Evolutionary conservation across 2,888 invertebrate genomes (phyloP).

Genomic region (Ophion costatus): DNA sequence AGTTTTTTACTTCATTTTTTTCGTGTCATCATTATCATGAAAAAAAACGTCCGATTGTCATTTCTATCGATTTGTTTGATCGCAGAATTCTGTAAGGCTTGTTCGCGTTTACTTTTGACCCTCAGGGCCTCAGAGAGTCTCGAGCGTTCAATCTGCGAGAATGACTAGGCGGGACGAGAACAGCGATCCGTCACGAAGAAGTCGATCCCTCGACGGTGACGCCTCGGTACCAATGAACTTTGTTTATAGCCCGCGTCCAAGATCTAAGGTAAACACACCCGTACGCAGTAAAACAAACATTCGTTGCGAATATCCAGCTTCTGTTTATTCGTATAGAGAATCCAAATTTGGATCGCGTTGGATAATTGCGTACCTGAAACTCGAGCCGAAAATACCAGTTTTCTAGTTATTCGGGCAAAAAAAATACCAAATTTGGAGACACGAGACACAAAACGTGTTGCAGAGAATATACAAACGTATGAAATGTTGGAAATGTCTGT

Average conservation of each 20-base stretch:
- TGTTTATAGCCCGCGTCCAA: slow-evolving; percentile 59
- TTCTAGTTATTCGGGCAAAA: background rate
- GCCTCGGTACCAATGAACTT: slow-evolving; percentile 65
- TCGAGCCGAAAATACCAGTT: background rate
- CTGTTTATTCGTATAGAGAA: slow-evolving; percentile 21
- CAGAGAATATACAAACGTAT: background rate
- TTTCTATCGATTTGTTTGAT: slow-evolving; percentile 6
- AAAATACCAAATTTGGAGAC: background rate
- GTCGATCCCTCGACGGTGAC: slow-evolving; percentile 77
- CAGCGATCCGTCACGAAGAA: slow-evolving; percentile 74
- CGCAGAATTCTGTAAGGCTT: background rate
- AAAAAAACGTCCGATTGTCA: background rate
- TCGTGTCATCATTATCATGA: background rate
- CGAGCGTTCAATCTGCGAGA: slow-evolving; percentile 61
- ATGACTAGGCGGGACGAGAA: slow-evolving; percentile 60
- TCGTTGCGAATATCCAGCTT: slow-evolving; percentile 42
- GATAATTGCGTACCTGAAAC: slow-evolving; percentile 7
- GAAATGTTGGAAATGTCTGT: no score
- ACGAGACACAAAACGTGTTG: background rate
- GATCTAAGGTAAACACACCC: slow-evolving; percentile 64
- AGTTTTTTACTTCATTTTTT: background rate
- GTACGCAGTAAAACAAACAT: slow-evolving; percentile 42
- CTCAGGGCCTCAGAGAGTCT: slow-evolving; percentile 62
- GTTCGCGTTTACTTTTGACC: slow-evolving; percentile 23
- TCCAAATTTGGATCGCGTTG: slow-evolving; percentile 37